Evolutionary conservation across 23 tunicate genomes (phyloP), one percentile per base, ranked within the genome.

Genomic region (Ciona savignyi): DNA sequence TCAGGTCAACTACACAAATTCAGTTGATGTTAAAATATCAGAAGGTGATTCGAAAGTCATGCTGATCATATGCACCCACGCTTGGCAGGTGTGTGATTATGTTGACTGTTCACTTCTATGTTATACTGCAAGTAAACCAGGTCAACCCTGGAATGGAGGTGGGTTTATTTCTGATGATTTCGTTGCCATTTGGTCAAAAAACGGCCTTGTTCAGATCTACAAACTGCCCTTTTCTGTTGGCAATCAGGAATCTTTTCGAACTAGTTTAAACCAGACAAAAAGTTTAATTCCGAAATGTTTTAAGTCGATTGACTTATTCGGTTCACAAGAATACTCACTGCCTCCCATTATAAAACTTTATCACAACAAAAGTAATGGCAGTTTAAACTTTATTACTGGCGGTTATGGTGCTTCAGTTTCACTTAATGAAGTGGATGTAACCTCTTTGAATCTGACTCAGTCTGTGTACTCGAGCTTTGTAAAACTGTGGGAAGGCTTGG

Each of bases 21-120:
- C 97, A n/a, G 27, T 79, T 0, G 48, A 56, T 2, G 25, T 91
- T 30, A 51, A 34, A 29, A 27, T 79, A 23, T 70, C 66, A 25
- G 23, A 70, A 28, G n/a, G 24, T 0, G 49, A 75, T 32, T 23
- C 33, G 51, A 27, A 72, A 28, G 20, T 70, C 29, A 33, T 91
- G 33, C 83, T 91, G 2, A 67, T 84, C 20, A 70, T 91, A 4
- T 80, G 81, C 35, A 33, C 91, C 15, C 66, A 66, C 42, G 48
- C 65, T 23, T 91, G 97, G 97, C 80, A 85, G 48, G 62, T 91
- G 11, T 91, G 89, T 35, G 97, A 91, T 72, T 29, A 78, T 25
- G 67, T 78, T 27, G 97, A 91, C 70, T 91, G 74, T 31, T 91
- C 97, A 22, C 29, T 85, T 29, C 69, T 91, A 63, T 80, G 91